These are phyloP conservation scores for Dryomyza anilis DNA, from an alignment of 2,888 invertebrate genomes.

Conservation along the genomic window DNA sequence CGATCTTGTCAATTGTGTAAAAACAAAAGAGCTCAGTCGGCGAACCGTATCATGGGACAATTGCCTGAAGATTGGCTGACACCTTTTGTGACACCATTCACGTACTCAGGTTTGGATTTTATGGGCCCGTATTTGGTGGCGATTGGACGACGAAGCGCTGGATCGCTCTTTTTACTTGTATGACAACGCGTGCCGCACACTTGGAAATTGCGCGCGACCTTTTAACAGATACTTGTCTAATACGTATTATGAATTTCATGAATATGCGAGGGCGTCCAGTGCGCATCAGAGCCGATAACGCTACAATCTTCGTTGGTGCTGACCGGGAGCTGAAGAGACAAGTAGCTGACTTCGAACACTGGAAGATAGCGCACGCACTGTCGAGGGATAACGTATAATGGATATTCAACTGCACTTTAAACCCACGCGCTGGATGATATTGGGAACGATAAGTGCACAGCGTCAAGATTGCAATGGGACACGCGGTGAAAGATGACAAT, in stretches of 20 bases:
- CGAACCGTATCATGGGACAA: slow-evolving; percentile 31
- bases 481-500: not conserved
- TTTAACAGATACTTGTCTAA: slow-evolving; percentile 8
- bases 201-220: slow-evolving; percentile 21
- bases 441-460: not conserved
- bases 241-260: slow-evolving; percentile 24
- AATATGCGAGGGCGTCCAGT: slow-evolving; percentile 16
- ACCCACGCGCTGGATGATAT: too few relatives aligned
- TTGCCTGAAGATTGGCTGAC: slow-evolving; percentile 12
- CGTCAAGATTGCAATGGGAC: too few relatives aligned
- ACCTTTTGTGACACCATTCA: slow-evolving; percentile 26
- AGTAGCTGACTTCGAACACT: not conserved
- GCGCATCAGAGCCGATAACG: slow-evolving; percentile 24
- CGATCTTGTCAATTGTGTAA: slow-evolving; percentile 21
- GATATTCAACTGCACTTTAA: slow-evolving; percentile 13
- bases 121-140: not conserved
- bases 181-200: not conserved
- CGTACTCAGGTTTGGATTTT: too few relatives aligned
- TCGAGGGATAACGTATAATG: not conserved
- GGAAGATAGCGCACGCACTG: not conserved
- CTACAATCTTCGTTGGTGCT: slow-evolving; percentile 23
- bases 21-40: slow-evolving; percentile 5
- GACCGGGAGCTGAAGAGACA: slow-evolving; percentile 4
- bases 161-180: not conserved
- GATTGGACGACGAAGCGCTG: not conserved